phyloP scores from a whole-genome alignment of 92 coral and sea anemone genomes.

The Pocillopora grandis region DNA sequence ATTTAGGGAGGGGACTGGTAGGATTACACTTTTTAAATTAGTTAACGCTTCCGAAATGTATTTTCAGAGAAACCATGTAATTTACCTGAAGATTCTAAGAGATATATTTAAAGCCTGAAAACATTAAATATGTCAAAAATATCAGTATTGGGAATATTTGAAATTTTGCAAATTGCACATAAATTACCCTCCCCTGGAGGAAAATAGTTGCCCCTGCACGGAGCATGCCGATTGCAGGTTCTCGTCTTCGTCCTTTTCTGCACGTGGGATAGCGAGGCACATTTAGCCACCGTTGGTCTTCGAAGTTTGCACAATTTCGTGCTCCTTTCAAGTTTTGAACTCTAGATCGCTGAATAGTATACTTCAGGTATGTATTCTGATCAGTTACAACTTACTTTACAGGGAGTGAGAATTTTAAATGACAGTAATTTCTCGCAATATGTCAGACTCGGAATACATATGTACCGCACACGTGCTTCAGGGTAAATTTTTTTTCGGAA shows the following conservation, averaged over 20 bases:
- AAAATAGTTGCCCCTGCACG: slow-evolving; percentile 6
- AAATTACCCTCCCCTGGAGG: slow-evolving; percentile 3
- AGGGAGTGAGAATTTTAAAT: background rate
- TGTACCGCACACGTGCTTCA: slow-evolving; percentile 9
- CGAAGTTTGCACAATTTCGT: slow-evolving; percentile 24
- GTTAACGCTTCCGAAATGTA: background rate
- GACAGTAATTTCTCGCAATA: background rate
- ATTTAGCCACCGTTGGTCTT: background rate
- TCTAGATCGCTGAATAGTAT: background rate
- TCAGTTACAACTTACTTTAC: background rate
- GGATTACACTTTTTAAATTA: too few species aligned
- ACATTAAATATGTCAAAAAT: too few species aligned
- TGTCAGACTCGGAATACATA: background rate
- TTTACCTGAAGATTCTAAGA: too few species aligned
- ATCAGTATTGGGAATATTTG: too few species aligned
- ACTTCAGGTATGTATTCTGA: slow-evolving; percentile 6
- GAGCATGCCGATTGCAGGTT: slow-evolving; percentile 32
- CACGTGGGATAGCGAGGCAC: slow-evolving; percentile 33
- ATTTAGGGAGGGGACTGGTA: background rate
- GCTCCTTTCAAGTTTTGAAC: background rate
- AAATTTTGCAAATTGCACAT: too few species aligned
- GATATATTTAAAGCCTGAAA: too few species aligned
- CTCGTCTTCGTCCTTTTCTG: slow-evolving; percentile 19
- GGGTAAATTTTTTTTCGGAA: background rate
- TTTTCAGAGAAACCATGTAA: background rate